Percentiles rank a stretch among this genome's conserved stretches.
Evolutionary conservation across 2,113 vertebrate genomes (phyloP).

Genomic region (Datnioides undecimradiatus): DNA sequence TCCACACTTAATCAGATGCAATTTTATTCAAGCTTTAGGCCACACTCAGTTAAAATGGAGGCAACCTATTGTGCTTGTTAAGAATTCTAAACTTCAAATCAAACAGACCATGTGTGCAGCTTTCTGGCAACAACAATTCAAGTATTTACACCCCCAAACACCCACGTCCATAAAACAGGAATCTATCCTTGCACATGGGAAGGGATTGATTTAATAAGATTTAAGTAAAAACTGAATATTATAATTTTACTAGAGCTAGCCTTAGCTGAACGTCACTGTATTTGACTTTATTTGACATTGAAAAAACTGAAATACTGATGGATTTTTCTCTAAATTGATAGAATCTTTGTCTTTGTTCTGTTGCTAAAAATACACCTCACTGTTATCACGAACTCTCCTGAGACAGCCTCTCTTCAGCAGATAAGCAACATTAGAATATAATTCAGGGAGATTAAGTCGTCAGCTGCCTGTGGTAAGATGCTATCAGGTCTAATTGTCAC

Average conservation of each 20-base stretch:
- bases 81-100: conserved; percentile 27
- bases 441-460: neutral
- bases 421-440: conserved; percentile 21
- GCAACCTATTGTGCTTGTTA: conserved; percentile 28
- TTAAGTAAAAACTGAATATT: neutral
- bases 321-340: neutral
- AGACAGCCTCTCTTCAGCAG: neutral
- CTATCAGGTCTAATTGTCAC: too few species aligned
- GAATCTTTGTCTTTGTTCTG: too few species aligned
- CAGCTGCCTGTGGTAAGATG: neutral
- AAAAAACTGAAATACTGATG: neutral
- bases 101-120: conserved; percentile 3
- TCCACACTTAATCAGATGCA: conserved; percentile 40
- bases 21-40: conserved; percentile 52
- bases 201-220: too few species aligned
- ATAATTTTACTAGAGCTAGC: neutral
- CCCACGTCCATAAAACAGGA: neutral
- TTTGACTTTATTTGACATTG: neutral
- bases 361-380: neutral
- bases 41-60: conserved; percentile 39
- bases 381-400: neutral
- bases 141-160: neutral
- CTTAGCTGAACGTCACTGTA: neutral
- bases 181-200: neutral
- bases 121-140: neutral